Evolutionary conservation across 2,797 vertebrate species (phyloP), one percentile per base, ranked within the genome.

Genomic region (Pseudomugil tenellus): DNA sequence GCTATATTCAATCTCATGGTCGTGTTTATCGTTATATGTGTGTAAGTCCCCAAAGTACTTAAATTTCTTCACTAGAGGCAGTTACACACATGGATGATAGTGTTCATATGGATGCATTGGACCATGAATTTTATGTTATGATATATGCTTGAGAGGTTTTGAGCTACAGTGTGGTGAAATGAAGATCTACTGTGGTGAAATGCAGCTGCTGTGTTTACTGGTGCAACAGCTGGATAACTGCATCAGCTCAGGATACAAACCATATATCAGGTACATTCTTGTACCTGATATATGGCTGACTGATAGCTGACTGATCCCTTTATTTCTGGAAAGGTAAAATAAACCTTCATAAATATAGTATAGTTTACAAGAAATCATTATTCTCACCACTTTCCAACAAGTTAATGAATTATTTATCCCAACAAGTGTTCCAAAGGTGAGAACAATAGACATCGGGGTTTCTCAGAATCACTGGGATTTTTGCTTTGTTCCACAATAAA

Each of bases 31-130:
- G 37, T 62, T 26, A 28, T 31, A 56, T 41, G 41, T 73, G 70
- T 60, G 70, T 58, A 63, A 66, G 31, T 56, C 64, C 57, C 41
- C 54, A 48, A 75, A 37, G 71, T 61, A 56, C 58, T 29, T 56
- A 37, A 63, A 57, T 56, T 65, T 58, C 67, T 66, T 58, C 54
- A 65, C 67, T 32, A 9, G 21, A 58, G 58, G 53, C 63, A 66
- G 65, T 54, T 54, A 63, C 69, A 63, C 37, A 59, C 61, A 37
- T 8, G 43, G 66, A 74, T 66, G 79, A 78, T 81, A 72, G 34
- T 51, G 65, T 72, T 61, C 61, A 67, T 80, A 80, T 41, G 65
- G 39, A 71, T 77, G 62, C 72, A 58, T 28, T 51, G 63, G 63
- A 75, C 64, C 58, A 19, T 73, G 73, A 67, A 70, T 67, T 39